phyloP scores from a whole-genome alignment of 2,113 vertebrate genomes.

The Mus pahari region DNA sequence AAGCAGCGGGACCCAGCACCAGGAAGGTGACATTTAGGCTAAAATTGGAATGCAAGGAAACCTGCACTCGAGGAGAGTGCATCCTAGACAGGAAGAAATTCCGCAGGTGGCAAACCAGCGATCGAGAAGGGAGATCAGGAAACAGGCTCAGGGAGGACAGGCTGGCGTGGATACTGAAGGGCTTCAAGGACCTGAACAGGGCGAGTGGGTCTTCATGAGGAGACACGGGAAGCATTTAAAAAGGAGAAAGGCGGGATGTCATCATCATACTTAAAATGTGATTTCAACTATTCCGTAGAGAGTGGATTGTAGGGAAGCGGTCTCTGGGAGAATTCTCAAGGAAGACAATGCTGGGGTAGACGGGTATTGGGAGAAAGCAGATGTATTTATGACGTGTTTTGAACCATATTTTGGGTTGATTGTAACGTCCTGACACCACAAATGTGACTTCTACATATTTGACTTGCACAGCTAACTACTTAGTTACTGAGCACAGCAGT shows the following conservation, averaged over 20 bases:
- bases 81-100: not conserved
- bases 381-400: not conserved
- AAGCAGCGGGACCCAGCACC: not conserved
- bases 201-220: not conserved
- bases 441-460: not conserved
- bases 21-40: not conserved
- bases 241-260: not conserved
- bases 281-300: not conserved
- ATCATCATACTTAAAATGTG: not conserved
- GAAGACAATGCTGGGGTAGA: not conserved
- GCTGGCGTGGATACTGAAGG: accelerated
- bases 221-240: not conserved
- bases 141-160: not conserved
- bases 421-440: not conserved
- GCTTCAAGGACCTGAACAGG: not conserved
- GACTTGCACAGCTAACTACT: not conserved
- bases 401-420: not conserved
- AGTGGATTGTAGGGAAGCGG: not conserved
- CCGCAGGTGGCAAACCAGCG: not conserved
- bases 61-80: not conserved
- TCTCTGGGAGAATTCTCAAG: not conserved
- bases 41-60: not conserved
- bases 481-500: accelerated
- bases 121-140: not conserved
- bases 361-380: not conserved